These are phyloP conservation scores for Brassicogethes aeneus DNA, from an alignment of 2,888 invertebrate genomes.

Conservation along the genomic window DNA sequence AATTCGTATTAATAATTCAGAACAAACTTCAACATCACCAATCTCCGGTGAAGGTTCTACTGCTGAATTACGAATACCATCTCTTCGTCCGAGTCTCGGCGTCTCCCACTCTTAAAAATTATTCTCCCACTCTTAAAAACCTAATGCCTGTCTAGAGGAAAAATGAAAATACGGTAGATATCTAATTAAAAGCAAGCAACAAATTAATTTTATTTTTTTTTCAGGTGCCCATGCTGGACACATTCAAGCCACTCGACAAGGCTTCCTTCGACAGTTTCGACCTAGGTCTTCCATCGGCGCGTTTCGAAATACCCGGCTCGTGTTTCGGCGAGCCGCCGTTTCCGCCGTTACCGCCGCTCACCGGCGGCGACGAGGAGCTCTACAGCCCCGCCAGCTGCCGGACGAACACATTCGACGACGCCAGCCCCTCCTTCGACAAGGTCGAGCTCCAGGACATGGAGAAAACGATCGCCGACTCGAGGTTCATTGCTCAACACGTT, in stretches of 20 bases:
- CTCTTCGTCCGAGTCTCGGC: too few species aligned
- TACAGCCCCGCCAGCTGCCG: conserved; percentile 57
- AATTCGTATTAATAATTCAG: too few species aligned
- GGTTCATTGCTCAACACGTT: conserved; percentile 92
- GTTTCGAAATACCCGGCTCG: conserved; percentile 57
- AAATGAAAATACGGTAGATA: too few species aligned
- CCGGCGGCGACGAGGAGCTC: conserved; percentile 75
- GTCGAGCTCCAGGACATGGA: conserved; percentile 78
- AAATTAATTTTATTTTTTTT: too few species aligned
- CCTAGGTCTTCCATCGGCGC: conserved; percentile 39
- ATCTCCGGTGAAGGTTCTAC: too few species aligned
- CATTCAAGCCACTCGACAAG: conserved; percentile 58
- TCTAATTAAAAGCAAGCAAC: too few species aligned
- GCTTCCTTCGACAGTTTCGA: conserved; percentile 45
- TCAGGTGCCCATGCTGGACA: conserved; percentile 55
- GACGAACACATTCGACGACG: conserved; percentile 46
- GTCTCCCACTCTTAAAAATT: too few species aligned
- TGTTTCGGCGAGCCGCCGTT: conserved; percentile 58
- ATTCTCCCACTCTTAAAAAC: too few species aligned
- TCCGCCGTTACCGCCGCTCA: conserved; percentile 59
- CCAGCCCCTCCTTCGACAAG: conserved; percentile 75
- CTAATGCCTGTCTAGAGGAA: too few species aligned
- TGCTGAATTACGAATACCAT: too few species aligned
- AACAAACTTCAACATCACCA: too few species aligned
- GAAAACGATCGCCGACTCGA: conserved; percentile 85